Conservation (phyloP, 2,797 vertebrate genomes). For the Calcarius lapponicus region DNA sequence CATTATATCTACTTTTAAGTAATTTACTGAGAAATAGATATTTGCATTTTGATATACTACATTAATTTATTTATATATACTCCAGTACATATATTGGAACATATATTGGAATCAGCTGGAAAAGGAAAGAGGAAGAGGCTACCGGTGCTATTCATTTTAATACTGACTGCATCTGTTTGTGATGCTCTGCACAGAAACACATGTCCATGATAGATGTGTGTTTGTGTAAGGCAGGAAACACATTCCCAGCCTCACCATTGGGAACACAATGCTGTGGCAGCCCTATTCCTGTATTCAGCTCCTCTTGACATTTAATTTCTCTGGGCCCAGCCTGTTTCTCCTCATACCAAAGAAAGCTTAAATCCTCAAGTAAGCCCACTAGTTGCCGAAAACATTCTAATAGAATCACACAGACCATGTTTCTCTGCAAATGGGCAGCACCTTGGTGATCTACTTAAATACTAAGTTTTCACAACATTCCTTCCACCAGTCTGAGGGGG, state of each 20-base stretch:
- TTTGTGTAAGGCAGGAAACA: background rate
- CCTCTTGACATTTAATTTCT: background rate
- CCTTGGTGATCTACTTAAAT: background rate
- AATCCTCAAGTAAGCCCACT: background rate
- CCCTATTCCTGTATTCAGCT: background rate
- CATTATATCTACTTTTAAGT: background rate
- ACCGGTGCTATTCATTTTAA: background rate
- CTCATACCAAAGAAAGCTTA: background rate
- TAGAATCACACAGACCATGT: background rate
- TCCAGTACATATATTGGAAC: background rate
- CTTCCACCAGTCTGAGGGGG: background rate
- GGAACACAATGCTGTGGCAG: background rate
- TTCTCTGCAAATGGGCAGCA: background rate
- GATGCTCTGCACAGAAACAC: background rate
- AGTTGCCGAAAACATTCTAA: background rate
- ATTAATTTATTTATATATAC: background rate
- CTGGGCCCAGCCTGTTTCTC: background rate
- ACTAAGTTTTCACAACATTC: background rate
- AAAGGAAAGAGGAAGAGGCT: background rate
- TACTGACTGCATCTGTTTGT: background rate
- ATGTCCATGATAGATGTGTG: rapidly evolving
- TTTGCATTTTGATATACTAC: background rate
- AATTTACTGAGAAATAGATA: background rate
- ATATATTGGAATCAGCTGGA: background rate
- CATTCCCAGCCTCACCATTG: background rate